These are phyloP conservation scores for Aplysina aerophoba DNA, from an alignment of 37 sponge, comb jelly and placozoan species.

Conservation along the genomic window DNA sequence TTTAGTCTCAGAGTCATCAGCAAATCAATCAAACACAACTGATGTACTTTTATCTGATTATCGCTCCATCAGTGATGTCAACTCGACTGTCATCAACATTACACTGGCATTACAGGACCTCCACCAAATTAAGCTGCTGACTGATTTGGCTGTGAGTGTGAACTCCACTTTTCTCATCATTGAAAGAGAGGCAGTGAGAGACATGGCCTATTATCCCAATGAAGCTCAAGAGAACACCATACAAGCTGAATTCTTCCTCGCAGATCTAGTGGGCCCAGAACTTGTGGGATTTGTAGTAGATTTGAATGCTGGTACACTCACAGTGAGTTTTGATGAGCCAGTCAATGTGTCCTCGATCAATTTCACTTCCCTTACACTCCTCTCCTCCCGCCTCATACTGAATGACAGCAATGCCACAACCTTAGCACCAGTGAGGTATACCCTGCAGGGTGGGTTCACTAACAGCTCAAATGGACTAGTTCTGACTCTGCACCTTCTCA, in stretches of 20 bases:
- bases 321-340: constrained; percentile 86
- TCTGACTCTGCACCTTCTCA: constrained; percentile 53
- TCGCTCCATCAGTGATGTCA: constrained; percentile 41
- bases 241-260: constrained; percentile 25
- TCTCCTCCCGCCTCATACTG: constrained; percentile 17
- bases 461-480: constrained; percentile 80
- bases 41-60: constrained; percentile 41
- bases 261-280: constrained; percentile 57
- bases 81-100: constrained; percentile 67
- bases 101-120: constrained; percentile 78
- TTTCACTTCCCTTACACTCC: constrained; percentile 63
- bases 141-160: constrained; percentile 59
- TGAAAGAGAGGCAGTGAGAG: constrained; percentile 41
- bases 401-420: constrained; percentile 37
- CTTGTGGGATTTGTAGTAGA: constrained; percentile 71
- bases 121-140: constrained; percentile 79
- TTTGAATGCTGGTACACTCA: constrained; percentile 69
- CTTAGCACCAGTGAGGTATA: constrained; percentile 22
- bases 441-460: constrained; percentile 76
- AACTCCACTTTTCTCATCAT: constrained; percentile 66
- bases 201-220: constrained; percentile 82
- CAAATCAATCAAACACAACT: too few relatives aligned
- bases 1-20: neutral
- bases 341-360: constrained; percentile 67
- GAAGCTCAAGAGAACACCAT: constrained; percentile 13